Conservation (phyloP, 2,113 vertebrate genomes). For the Sterrhoptilus dennistouni region DNA sequence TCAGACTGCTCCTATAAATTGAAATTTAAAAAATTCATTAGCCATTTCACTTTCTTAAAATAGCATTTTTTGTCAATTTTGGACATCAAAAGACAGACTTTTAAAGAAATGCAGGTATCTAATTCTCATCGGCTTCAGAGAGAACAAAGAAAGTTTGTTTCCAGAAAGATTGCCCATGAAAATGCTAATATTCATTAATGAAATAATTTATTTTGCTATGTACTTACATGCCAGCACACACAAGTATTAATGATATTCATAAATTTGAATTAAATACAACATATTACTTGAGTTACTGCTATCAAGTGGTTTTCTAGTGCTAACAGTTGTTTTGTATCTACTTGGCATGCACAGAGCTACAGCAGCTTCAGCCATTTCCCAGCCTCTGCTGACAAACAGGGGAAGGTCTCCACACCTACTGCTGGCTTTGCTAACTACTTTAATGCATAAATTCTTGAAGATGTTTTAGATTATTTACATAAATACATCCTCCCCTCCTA, state of each 20-base stretch:
- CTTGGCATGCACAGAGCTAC: not conserved
- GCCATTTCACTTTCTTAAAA: not conserved
- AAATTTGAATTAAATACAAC: not conserved
- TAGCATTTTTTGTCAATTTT: not conserved
- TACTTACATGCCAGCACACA: not conserved
- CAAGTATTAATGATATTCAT: not conserved
- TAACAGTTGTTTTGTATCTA: not conserved
- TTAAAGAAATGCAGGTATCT: not conserved
- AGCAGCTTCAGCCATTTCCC: not conserved
- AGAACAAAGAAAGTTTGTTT: not conserved
- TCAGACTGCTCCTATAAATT: not conserved
- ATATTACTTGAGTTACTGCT: not conserved
- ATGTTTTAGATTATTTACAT: not conserved
- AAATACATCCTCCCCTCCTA: not conserved
- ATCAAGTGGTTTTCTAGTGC: not conserved
- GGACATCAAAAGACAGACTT: not conserved
- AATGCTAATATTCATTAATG: not conserved
- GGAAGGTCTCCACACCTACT: not conserved
- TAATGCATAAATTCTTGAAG: not conserved
- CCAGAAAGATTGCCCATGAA: not conserved
- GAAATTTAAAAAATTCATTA: not conserved
- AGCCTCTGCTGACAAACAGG: not conserved
- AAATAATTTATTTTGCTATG: not conserved
- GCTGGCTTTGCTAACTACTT: not conserved
- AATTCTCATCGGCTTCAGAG: not conserved